Evolutionary conservation across 2,797 vertebrate species (phyloP).

Genomic region (Gymnoscopelus microlampas): DNA sequence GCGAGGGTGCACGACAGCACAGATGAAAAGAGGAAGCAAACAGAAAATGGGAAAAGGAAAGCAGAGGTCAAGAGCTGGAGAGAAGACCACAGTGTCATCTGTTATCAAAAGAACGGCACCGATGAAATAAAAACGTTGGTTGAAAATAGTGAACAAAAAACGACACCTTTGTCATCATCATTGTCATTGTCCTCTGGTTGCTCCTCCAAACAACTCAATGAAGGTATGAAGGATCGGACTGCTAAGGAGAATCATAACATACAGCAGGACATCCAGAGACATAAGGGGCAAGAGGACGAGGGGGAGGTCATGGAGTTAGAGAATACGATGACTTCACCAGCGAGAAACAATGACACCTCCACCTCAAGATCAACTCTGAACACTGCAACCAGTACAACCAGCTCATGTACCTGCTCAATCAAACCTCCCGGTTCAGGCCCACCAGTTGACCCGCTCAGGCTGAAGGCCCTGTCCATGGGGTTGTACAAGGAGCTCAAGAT

Average conservation of each 20-base stretch:
- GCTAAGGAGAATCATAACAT: slow-evolving; percentile 79
- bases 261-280: slow-evolving; percentile 71
- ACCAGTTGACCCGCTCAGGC: slow-evolving; percentile 83
- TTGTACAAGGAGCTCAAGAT: slow-evolving; percentile 90
- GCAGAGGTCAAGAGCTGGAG: slow-evolving; percentile 61
- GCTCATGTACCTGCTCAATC: slow-evolving; percentile 34
- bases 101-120: slow-evolving; percentile 42
- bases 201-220: slow-evolving; percentile 63
- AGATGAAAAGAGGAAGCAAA: slow-evolving; percentile 65
- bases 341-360: slow-evolving; percentile 28
- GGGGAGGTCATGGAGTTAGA: slow-evolving; percentile 44
- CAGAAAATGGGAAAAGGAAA: slow-evolving; percentile 36
- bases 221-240: slow-evolving; percentile 70
- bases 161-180: slow-evolving; percentile 32
- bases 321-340: slow-evolving; percentile 31
- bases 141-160: slow-evolving; percentile 32
- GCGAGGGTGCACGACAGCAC: slow-evolving; percentile 19
- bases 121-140: slow-evolving; percentile 37
- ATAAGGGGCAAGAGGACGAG: slow-evolving; percentile 56
- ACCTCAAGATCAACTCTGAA: slow-evolving; percentile 34
- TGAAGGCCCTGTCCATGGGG: slow-evolving; percentile 85
- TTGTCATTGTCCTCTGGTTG: slow-evolving; percentile 38
- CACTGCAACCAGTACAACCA: slow-evolving; percentile 49
- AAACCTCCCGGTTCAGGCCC: slow-evolving; percentile 50
- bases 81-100: slow-evolving; percentile 35